Conservation (phyloP, 1,140 invertebrate genomes). For the Drosophila elegans region DNA sequence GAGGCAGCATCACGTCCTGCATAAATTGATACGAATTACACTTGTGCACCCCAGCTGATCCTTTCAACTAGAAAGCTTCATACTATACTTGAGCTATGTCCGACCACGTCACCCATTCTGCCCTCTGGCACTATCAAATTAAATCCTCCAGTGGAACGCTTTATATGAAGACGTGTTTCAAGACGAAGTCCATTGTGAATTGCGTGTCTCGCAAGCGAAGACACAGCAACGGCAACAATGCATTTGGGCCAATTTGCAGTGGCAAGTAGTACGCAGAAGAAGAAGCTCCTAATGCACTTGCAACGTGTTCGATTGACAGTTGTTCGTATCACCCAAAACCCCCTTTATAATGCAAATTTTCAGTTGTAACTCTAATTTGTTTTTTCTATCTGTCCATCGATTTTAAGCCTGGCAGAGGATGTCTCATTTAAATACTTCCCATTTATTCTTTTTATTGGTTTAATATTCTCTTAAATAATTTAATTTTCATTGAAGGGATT, state of each 20-base stretch:
- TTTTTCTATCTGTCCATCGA: conserved; percentile 8
- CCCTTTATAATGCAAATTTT: conserved; percentile 6
- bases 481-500: no score
- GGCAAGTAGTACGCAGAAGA: conserved; percentile 7
- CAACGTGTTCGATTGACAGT: conserved; percentile 32
- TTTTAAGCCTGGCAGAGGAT: background rate
- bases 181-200: conserved; percentile 1
- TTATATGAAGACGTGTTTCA: conserved; percentile 24
- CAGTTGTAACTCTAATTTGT: conserved; percentile 25
- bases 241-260: conserved; percentile 34
- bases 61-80: conserved; percentile 35
- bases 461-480: no score
- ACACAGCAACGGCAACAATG: conserved; percentile 19
- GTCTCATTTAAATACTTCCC: no score
- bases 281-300: conserved; percentile 23
- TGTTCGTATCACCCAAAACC: background rate
- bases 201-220: conserved; percentile 23
- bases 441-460: no score
- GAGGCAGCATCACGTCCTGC: conserved; percentile 50
- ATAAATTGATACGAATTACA: conserved; percentile 68
- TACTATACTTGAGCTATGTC: conserved; percentile 20
- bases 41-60: conserved; percentile 40
- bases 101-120: background rate
- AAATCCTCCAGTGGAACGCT: conserved; percentile 45
- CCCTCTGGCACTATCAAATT: conserved; percentile 32